Base-by-base conservation (phyloP, 2,888 invertebrate species). In the Drosophila neotestacea region DNA sequence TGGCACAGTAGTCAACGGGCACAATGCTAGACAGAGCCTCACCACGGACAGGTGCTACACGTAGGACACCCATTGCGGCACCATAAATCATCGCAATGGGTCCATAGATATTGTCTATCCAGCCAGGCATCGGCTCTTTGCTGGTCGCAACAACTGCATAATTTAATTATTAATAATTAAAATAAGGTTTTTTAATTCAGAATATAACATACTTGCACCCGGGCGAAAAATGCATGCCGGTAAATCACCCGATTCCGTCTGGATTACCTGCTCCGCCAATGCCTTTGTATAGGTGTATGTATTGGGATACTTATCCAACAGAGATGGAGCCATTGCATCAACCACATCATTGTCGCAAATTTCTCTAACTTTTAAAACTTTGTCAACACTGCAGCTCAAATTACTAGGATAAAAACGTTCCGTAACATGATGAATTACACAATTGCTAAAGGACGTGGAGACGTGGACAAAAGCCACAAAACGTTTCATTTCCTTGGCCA, bases 211-310 rank as follows among this genome's bases (percentile, higher is more conserved):
- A 77, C 73, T 72, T 6, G 50, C 0, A 5, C 46, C 95, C 0
- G 96, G 96, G 50, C 96, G 92, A 76, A 95, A 94, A 58, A 96
- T 94, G 67, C 94, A 94, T 1, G 95, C 86, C 0, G 96, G 96
- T 58, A 96, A 87, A 27, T 93, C 93, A 48, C 91, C 92, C 0
- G 94, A 94, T 79, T 94, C 94, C 54, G 93, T 93, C 36, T 93
- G 90, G 7, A 96, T 92, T 13, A 94, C 85, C 73, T 94, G 94
- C 88, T 96, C 96, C 0, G 95, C 95, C 55, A 96, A 90, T 6
- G 95, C 94, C 91, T 96, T 96, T 4, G 96, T 95, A 89, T 93
- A 95, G 1, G 95, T 94, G 92, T 96, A 96, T 0, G 95, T 95
- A 89, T 96, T 96, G 4, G 96, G 96, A 61, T 81, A 91, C 11